phyloP scores from a whole-genome alignment of 2,113 vertebrate genomes.

The Myocastor coypus region DNA sequence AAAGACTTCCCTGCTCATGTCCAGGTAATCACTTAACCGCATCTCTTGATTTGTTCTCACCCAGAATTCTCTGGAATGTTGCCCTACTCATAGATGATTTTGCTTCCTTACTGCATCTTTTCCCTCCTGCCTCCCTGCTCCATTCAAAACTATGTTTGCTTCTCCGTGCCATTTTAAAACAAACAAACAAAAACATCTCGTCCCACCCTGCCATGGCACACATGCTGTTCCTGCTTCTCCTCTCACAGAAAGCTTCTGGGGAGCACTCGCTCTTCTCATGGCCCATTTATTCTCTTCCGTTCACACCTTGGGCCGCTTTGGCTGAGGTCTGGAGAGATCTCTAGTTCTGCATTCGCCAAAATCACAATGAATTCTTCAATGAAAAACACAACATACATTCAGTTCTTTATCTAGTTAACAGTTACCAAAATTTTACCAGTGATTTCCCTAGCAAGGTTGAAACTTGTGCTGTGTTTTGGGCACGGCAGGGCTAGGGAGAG shows the following conservation, averaged over 20 bases:
- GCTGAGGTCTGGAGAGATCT: neutral
- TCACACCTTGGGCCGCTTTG: neutral
- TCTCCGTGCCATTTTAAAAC: neutral
- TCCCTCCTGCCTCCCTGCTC: neutral
- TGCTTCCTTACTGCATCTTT: neutral
- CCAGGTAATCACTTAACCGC: neutral
- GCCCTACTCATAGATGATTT: no score
- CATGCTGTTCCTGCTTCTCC: neutral
- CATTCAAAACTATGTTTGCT: neutral
- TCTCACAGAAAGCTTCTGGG: neutral
- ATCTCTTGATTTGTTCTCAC: neutral
- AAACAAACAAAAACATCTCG: neutral
- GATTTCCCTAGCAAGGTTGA: neutral
- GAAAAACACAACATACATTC: neutral
- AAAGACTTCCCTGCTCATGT: neutral
- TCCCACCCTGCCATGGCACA: no score
- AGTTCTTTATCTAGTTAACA: neutral
- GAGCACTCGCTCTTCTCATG: neutral
- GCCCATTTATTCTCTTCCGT: neutral
- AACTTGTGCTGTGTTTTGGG: neutral
- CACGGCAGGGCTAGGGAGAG: neutral
- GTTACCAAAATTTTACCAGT: neutral
- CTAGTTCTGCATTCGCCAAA: neutral
- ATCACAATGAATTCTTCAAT: neutral
- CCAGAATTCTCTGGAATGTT: neutral